Evolutionary conservation across 1,140 invertebrate species (phyloP).

Genomic region (Penaeus japonicus): DNA sequence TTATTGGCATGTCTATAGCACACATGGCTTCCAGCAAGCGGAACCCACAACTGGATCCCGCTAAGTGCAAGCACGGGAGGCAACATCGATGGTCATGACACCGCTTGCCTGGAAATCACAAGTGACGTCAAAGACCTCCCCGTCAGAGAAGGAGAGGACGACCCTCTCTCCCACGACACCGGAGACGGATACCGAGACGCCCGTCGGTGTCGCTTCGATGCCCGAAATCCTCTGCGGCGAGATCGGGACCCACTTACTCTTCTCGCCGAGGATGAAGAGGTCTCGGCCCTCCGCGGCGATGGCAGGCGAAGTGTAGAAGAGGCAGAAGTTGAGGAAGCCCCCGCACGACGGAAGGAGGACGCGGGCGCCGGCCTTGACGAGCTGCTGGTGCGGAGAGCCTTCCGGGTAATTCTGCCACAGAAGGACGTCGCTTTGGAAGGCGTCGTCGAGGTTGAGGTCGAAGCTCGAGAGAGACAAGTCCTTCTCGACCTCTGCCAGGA

Average conservation of each 20-base stretch:
- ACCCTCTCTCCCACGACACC: background rate
- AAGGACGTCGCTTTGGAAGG: background rate
- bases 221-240: background rate
- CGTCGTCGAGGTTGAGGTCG: slow-evolving; percentile 8
- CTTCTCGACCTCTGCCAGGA: slow-evolving; percentile 43
- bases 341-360: slow-evolving; percentile 11
- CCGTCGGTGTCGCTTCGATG: background rate
- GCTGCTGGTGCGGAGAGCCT: background rate
- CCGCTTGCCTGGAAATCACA: background rate
- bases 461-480: background rate
- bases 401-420: slow-evolving; percentile 38
- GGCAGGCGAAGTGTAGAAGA: slow-evolving; percentile 37
- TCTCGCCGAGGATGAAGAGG: slow-evolving; percentile 39
- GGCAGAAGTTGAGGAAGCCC: slow-evolving; percentile 20
- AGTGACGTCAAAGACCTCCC: background rate
- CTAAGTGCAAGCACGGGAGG: background rate
- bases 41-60: background rate
- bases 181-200: background rate
- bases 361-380: background rate
- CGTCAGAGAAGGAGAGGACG: background rate
- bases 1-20: no score
- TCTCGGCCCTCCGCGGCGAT: background rate
- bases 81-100: background rate
- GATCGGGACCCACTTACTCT: slow-evolving; percentile 16
- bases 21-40: background rate